These are phyloP conservation scores for Erpornis zantholeuca DNA, from an alignment of 2,113 vertebrate genomes.

Conservation along the genomic window DNA sequence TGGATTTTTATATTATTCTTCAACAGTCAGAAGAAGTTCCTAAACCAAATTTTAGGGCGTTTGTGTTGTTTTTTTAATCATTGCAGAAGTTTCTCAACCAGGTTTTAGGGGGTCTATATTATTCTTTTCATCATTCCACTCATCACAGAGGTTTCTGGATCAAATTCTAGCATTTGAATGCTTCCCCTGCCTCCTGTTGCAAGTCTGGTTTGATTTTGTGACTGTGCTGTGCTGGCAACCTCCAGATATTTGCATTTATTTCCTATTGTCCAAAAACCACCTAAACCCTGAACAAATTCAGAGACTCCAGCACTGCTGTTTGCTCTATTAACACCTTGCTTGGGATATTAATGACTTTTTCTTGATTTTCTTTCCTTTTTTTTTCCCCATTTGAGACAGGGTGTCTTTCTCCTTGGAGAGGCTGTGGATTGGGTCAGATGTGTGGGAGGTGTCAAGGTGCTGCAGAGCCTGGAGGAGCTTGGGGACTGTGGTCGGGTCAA, in stretches of 20 bases:
- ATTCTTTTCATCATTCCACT: not conserved
- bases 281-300: not conserved
- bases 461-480: conserved; percentile 53
- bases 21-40: not conserved
- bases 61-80: not conserved
- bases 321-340: not conserved
- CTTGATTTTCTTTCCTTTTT: not conserved
- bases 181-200: not conserved
- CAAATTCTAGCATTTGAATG: not conserved
- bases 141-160: not conserved
- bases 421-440: conserved; percentile 76
- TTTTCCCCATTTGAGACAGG: conserved; percentile 24
- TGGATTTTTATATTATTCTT: not conserved
- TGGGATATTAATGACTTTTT: not conserved
- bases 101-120: not conserved
- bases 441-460: conserved; percentile 55
- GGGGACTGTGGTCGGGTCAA: conserved; percentile 41
- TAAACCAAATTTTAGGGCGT: not conserved
- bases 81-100: not conserved
- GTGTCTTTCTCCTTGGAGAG: conserved; percentile 45
- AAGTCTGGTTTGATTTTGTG: not conserved
- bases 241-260: not conserved
- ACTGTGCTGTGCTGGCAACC: not conserved
- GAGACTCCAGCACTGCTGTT: not conserved
- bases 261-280: not conserved